Conservation (phyloP, 2,888 invertebrate species). For the Diloba caeruleocephala region DNA sequence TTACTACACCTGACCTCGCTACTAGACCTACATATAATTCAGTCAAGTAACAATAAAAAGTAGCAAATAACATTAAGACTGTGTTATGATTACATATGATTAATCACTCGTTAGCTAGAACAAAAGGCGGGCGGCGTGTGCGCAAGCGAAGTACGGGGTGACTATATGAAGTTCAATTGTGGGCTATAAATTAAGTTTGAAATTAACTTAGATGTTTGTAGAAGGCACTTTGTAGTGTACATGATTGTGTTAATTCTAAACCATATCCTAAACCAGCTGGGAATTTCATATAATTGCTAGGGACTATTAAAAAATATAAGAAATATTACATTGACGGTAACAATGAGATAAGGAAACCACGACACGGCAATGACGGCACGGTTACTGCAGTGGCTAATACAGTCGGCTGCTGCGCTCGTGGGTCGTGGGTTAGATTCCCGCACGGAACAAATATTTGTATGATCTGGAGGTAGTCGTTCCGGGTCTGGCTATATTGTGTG, state of each 20-base stretch:
- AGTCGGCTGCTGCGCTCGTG: no score
- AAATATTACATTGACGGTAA: no score
- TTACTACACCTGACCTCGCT: constrained; percentile 25
- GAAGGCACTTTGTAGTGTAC: background rate
- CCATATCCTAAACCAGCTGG: no score
- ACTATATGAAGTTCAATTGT: constrained; percentile 31
- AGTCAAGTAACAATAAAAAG: constrained; percentile 6
- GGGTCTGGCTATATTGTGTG: no score
- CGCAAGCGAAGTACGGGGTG: constrained; percentile 25
- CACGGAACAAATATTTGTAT: no score
- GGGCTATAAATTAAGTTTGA: constrained; percentile 10
- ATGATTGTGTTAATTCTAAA: background rate
- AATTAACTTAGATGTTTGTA: constrained; percentile 1
- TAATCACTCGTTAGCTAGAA: constrained; percentile 33
- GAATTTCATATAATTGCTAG: no score
- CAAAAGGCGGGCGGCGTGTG: constrained; percentile 44
- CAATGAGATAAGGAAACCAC: no score
- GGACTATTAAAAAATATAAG: no score
- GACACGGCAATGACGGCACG: no score
- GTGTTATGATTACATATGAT: constrained; percentile 16
- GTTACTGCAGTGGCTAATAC: no score
- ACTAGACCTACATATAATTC: constrained; percentile 9
- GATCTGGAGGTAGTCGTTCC: no score
- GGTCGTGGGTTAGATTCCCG: no score
- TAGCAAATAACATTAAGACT: background rate